Evolutionary conservation across 1,140 invertebrate genomes (phyloP).

Genomic region (Heliconius himera): DNA sequence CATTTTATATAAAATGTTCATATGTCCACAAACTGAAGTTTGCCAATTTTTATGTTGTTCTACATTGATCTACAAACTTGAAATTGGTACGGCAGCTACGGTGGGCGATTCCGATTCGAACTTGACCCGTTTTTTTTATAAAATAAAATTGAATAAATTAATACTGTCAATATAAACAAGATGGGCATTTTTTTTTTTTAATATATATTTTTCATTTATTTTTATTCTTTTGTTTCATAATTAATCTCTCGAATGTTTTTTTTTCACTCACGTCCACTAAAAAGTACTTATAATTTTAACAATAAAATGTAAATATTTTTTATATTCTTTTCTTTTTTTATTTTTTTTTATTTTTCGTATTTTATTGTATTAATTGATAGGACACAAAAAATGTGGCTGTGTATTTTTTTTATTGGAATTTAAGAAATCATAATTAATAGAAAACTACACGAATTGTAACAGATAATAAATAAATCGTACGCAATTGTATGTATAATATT

Average conservation of each 20-base stretch:
- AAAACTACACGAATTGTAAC: not conserved
- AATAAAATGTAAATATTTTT: not conserved
- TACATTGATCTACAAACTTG: too few species aligned
- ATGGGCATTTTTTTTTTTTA: not conserved
- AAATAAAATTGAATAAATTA: too few species aligned
- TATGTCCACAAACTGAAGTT: too few species aligned
- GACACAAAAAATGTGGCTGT: constrained; percentile 4
- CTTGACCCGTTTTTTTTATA: too few species aligned
- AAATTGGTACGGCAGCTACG: too few species aligned
- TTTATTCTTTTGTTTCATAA: not conserved
- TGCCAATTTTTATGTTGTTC: too few species aligned
- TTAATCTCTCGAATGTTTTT: not conserved
- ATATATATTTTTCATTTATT: not conserved
- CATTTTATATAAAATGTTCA: too few species aligned
- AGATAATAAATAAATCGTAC: not conserved
- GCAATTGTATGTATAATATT: not conserved
- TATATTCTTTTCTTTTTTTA: not conserved
- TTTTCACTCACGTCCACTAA: not conserved
- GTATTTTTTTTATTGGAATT: not conserved
- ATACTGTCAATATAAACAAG: too few species aligned
- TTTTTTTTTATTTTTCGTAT: not conserved
- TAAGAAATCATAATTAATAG: not conserved
- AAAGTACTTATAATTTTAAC: constrained; percentile 8
- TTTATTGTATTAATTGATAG: not conserved
- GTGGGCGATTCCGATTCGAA: too few species aligned